Percentiles rank a stretch among this genome's conserved stretches.
Conservation (phyloP, 2,888 invertebrate genomes). For the Altica lythri region DNA sequence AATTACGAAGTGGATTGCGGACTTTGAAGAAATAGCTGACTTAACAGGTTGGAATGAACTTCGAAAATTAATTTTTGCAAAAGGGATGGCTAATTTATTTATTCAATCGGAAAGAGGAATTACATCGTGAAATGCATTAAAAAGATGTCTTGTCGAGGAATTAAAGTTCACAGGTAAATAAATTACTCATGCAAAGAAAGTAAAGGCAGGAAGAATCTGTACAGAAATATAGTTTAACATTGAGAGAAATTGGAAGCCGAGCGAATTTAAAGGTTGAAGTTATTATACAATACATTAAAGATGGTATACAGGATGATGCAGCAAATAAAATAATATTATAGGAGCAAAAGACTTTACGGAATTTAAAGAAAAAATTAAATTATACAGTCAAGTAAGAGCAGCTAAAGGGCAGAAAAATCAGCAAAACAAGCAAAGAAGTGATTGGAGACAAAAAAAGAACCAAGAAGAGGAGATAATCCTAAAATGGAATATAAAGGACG, state of each 20-base stretch:
- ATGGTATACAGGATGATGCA: constrained; percentile 46
- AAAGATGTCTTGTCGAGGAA: constrained; percentile 33
- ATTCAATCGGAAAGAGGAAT: too few relatives aligned
- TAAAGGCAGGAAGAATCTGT: constrained; percentile 47
- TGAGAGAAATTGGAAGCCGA: constrained; percentile 51
- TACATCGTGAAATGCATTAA: too few relatives aligned
- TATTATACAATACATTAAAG: constrained; percentile 52
- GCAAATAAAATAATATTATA: constrained; percentile 39
- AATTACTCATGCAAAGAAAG: constrained; percentile 39
- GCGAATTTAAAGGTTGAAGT: constrained; percentile 47
- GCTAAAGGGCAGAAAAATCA: too few relatives aligned
- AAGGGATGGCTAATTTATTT: too few relatives aligned
- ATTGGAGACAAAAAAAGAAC: not conserved
- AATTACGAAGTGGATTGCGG: too few relatives aligned
- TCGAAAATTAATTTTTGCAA: too few relatives aligned
- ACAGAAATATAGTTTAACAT: constrained; percentile 50
- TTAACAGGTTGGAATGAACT: too few relatives aligned
- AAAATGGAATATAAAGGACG: not conserved
- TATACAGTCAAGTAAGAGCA: too few relatives aligned
- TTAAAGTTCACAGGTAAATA: constrained; percentile 39
- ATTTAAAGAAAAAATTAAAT: constrained; percentile 31
- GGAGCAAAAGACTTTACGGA: constrained; percentile 30
- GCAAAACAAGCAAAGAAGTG: too few relatives aligned
- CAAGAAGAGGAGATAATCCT: constrained; percentile 1
- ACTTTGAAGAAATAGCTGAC: too few relatives aligned